Conservation (phyloP, 1,140 invertebrate genomes). For the Trinorchestia longiramus region DNA sequence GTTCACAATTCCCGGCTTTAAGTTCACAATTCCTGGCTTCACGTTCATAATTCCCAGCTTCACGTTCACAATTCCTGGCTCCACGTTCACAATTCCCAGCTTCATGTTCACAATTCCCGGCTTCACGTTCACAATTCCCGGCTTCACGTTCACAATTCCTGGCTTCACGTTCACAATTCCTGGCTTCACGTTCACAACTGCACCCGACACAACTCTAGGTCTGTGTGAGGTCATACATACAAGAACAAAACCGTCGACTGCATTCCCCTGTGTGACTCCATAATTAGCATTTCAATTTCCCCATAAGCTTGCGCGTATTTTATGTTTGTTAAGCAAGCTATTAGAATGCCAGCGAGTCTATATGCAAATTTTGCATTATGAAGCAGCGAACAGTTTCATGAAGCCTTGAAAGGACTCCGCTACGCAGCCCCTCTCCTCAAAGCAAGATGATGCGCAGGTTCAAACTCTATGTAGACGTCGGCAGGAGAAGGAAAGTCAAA, state of each 20-base stretch:
- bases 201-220: background rate
- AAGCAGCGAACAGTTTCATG: conserved; percentile 9
- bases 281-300: conserved; percentile 27
- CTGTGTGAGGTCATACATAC: background rate
- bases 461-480: too few species aligned
- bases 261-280: background rate
- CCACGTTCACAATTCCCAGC: too few species aligned
- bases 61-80: too few species aligned
- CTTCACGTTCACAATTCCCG: background rate
- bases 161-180: background rate
- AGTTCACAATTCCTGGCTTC: too few species aligned
- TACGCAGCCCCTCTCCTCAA: background rate
- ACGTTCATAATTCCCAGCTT: too few species aligned
- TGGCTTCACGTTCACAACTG: background rate
- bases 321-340: conserved; percentile 40
- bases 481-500: too few species aligned
- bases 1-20: too few species aligned
- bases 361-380: conserved; percentile 28
- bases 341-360: conserved; percentile 37
- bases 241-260: background rate
- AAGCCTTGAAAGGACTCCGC: background rate
- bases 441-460: background rate
- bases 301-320: conserved; percentile 12
- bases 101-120: too few species aligned
- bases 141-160: background rate